Evolutionary conservation across 2,888 invertebrate species (phyloP), one percentile per base, ranked within the genome.

Genomic region (Amblyteles armatorius): DNA sequence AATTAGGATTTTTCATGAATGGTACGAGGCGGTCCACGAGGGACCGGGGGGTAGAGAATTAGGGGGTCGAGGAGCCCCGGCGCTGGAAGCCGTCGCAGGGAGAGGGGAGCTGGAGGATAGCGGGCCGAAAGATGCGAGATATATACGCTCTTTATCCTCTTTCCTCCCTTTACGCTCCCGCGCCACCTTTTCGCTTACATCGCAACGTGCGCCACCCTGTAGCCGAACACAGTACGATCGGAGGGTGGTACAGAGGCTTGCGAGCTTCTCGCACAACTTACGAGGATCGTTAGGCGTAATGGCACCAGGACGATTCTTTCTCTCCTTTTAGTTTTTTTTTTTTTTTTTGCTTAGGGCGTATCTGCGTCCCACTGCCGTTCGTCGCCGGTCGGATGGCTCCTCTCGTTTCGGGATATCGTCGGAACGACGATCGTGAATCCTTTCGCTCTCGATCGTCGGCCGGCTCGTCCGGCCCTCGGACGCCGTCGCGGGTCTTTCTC

Each of bases 1-100:
- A 91, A 92, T 92, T 91, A 92, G 88, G 88, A 89, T 90, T 91
- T 91, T 90, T 91, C 87, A 80, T 84, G 88, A 88, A 89, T 83
- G 82, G 81, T 67, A 55, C 68, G 40, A 78, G 57, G 79, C 26
- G 57, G 81, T 68, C 68, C 29, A 63, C 52, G 40, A n/a, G 55
- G 6, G 72, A 52, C 26, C 78, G 11, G 68, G 50, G 55, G 67
- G 19, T 57, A 48, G 60, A 81, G 50, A 29, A 68, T 55, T 16
- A 67, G 40, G 48, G 19, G 36, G 40, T 71, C 29, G 26, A 68
- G n/a, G 29, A 19, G 16, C 60, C 19, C 13, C 11, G 40, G 44
- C 48, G 65, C 5, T 52, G 48, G 52, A 67, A 13, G 36, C 22
- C 22, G 36, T 33, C 16, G 26, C 44, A 13, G 29, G 1, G 44